Conservation (phyloP, 2,888 invertebrate species). For the Drosophila limbata region DNA sequence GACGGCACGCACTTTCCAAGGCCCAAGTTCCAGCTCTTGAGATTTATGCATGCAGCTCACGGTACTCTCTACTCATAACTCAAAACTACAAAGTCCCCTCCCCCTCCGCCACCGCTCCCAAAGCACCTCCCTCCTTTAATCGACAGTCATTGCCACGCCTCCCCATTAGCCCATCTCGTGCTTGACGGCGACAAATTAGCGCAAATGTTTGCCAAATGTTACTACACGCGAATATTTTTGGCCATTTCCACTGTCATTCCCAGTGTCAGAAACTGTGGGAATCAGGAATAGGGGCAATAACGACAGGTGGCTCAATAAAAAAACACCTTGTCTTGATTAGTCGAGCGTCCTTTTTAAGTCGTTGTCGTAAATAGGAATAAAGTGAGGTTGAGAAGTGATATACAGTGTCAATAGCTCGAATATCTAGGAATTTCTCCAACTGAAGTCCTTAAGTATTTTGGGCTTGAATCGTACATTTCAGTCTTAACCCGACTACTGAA, state of each 20-base stretch:
- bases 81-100: constrained; percentile 7
- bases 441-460: too few species aligned
- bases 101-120: not conserved
- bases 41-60: constrained; percentile 68
- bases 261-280: not conserved
- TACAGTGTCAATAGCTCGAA: too few species aligned
- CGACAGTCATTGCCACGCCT: constrained; percentile 5
- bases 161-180: constrained; percentile 46
- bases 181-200: constrained; percentile 67
- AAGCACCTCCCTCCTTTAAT: not conserved
- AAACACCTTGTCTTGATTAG: constrained; percentile 63
- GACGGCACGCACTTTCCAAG: constrained; percentile 60
- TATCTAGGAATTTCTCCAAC: too few species aligned
- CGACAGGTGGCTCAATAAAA: constrained; percentile 57
- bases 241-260: constrained; percentile 8
- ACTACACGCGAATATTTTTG: constrained; percentile 40
- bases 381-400: too few species aligned
- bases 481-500: too few species aligned
- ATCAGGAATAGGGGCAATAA: constrained; percentile 1
- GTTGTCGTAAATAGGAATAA: constrained; percentile 28
- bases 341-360: constrained; percentile 1
- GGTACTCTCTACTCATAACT: constrained; percentile 45
- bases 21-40: constrained; percentile 3
- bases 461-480: too few species aligned
- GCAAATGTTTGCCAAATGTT: constrained; percentile 48